Conservation (phyloP, 2,888 invertebrate species). For the Latrodectus hesperus region DNA sequence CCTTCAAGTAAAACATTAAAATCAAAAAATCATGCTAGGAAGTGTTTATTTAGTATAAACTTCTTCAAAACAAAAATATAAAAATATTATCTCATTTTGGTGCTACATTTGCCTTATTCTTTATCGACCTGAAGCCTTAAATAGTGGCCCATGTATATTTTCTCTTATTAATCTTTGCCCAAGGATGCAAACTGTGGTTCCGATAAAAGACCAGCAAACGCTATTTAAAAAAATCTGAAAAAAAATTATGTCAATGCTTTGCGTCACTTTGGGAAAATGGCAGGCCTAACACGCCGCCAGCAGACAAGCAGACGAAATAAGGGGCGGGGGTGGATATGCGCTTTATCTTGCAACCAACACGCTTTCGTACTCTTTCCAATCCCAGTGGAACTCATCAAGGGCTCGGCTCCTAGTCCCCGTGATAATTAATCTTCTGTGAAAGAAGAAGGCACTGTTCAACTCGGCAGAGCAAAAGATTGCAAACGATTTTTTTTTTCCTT, state of each 20-base stretch:
- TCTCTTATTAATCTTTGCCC: neutral
- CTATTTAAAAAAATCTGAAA: neutral
- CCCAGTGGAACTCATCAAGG: conserved; percentile 59
- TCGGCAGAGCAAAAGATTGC: conserved; percentile 49
- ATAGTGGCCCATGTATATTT: neutral
- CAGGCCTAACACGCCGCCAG: conserved; percentile 13
- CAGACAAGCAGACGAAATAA: conserved; percentile 13
- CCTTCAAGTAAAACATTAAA: too few relatives aligned
- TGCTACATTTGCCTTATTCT: too few relatives aligned
- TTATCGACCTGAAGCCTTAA: too few relatives aligned
- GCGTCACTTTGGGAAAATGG: neutral
- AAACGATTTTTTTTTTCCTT: conserved; percentile 1
- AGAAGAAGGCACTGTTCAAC: conserved; percentile 15
- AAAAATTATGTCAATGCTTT: neutral
- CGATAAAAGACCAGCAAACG: neutral
- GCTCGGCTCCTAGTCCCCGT: conserved; percentile 28
- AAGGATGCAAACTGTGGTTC: neutral
- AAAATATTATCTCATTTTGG: too few relatives aligned
- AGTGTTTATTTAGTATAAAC: too few relatives aligned
- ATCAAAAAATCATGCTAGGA: too few relatives aligned
- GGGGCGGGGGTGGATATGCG: conserved; percentile 4
- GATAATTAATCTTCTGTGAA: conserved; percentile 56
- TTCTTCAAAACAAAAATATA: too few relatives aligned
- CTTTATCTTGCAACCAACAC: conserved; percentile 58
- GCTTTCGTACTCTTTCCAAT: conserved; percentile 47